Evolutionary conservation across 2,113 vertebrate species (phyloP).

Genomic region (Stigmatopora nigra): DNA sequence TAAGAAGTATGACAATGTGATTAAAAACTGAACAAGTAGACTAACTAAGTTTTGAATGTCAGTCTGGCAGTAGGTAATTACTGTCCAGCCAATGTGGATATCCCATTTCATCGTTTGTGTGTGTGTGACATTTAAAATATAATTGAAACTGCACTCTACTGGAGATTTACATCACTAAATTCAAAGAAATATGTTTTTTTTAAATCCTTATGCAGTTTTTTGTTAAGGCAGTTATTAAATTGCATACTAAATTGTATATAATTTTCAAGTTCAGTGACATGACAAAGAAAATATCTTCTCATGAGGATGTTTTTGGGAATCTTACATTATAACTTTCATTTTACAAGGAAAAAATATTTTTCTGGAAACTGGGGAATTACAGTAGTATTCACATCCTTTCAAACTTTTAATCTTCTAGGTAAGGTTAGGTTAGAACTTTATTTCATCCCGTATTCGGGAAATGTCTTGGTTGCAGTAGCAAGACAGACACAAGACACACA

Average conservation of each 20-base stretch:
- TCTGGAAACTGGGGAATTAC: too few species aligned
- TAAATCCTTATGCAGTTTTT: background rate
- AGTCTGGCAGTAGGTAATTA: constrained; percentile 1
- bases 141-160: too few species aligned
- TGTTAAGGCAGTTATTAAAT: background rate
- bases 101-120: background rate
- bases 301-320: background rate
- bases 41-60: background rate
- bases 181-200: background rate
- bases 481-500: too few species aligned
- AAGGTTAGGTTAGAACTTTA: too few species aligned
- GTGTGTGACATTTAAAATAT: background rate
- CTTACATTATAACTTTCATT: background rate
- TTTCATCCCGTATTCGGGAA: too few species aligned
- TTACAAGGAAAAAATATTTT: background rate
- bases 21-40: constrained; percentile 1
- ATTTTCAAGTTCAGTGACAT: background rate
- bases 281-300: background rate
- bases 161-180: background rate
- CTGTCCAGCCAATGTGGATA: background rate
- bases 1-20: constrained; percentile 8
- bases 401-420: too few species aligned
- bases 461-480: too few species aligned
- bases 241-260: background rate
- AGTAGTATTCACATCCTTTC: too few species aligned